Evolutionary conservation across 2,888 invertebrate genomes (phyloP), one percentile per base, ranked within the genome.

Genomic region (Cataglyphis cursor): DNA sequence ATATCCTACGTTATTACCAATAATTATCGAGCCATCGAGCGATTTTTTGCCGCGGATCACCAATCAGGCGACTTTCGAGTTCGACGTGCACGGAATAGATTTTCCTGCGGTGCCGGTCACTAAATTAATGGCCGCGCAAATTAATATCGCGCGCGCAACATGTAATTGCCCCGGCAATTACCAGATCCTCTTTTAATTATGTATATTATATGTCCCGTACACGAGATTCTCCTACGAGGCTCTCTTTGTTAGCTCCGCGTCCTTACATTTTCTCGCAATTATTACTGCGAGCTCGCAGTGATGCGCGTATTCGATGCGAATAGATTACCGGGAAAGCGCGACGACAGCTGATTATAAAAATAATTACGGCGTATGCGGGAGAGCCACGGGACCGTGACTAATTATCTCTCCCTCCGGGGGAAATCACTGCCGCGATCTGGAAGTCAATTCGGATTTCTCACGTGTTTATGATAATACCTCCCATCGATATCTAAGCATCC

Each of bases 341-440:
- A 90, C 87, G 90, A 90, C 90, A 90, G 90, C 83, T 84, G 90
- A 90, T 90, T 90, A 85, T 84, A 87, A 88, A 89, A 90, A 90
- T 89, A 89, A 90, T 90, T 89, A 74, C 85, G 74, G 81, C 31
- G 81, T 68, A 57, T 61, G 65, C n/a, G 28, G 15, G 73, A 57
- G 84, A 83, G 84, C 24, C 85, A 72, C 68, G 85, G 85, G 82
- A 78, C 90, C 88, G 90, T 90, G 90, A 90, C 90, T 90, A 90
- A 90, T 90, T 90, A 65, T 83, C 82, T 61, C 74, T 12, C 64
- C 81, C 86, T 84, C 74, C 74, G 83, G 64, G 65, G 76, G 73
- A 66, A 57, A 76, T 76, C 76, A 10, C 66, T 65, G 64, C 51
- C 75, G 68, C 68, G 76, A 90, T 90, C 90, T 88, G 61, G 38